Conservation (phyloP, 2,797 vertebrate species). For the Erithacus rubecula region DNA sequence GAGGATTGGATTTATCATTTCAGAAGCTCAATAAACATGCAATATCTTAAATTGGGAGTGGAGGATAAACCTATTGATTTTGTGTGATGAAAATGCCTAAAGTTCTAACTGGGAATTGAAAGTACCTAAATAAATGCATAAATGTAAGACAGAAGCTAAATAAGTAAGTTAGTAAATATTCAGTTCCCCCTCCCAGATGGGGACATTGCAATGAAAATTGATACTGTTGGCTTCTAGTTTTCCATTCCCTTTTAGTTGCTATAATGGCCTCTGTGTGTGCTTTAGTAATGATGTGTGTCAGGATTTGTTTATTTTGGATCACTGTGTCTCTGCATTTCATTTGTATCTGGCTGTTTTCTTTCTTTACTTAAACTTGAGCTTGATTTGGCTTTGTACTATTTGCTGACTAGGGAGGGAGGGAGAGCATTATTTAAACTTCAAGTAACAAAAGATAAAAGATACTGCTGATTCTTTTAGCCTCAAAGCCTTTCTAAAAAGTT, state of each 20-base stretch:
- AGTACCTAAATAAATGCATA: slow-evolving; percentile 3
- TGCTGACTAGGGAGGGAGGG: slow-evolving; percentile 32
- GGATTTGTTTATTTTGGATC: slow-evolving; percentile 61
- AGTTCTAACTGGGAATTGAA: neutral
- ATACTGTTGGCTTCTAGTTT: neutral
- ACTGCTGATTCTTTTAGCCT: slow-evolving; percentile 56
- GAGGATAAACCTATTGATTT: neutral
- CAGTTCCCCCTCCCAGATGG: neutral
- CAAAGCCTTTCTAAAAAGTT: slow-evolving; percentile 52
- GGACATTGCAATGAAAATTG: neutral
- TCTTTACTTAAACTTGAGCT: slow-evolving; percentile 58
- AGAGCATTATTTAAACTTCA: slow-evolving; percentile 53
- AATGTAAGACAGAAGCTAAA: neutral
- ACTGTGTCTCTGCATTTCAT: slow-evolving; percentile 51
- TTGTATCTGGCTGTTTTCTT: slow-evolving; percentile 53
- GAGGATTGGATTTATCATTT: neutral
- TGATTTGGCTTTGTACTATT: slow-evolving; percentile 60
- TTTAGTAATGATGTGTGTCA: slow-evolving; percentile 61
- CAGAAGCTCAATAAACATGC: neutral
- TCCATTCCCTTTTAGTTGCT: slow-evolving; percentile 20
- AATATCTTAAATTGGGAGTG: neutral
- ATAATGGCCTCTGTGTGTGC: slow-evolving; percentile 37
- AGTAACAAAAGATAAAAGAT: slow-evolving; percentile 63
- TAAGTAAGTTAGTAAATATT: slow-evolving; percentile 12
- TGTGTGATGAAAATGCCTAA: neutral